Evolutionary conservation across 2,888 invertebrate genomes (phyloP).

Genomic region (Ophion ellenae): DNA sequence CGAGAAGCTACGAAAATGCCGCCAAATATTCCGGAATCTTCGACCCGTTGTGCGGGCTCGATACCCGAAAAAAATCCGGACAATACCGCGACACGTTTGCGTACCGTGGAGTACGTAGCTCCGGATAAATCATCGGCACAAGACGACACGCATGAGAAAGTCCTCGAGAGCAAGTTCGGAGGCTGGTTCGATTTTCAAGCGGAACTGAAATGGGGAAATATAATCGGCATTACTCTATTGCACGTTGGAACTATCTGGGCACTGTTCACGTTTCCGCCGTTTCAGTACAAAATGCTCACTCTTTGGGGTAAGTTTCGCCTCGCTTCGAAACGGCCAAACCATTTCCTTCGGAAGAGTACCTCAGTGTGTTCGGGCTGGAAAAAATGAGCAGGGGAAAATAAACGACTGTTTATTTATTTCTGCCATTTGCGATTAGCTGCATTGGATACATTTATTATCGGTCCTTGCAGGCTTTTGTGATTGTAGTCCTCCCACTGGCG

Average conservation of each 20-base stretch:
- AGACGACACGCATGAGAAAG: not conserved
- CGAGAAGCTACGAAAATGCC: slow-evolving; percentile 50
- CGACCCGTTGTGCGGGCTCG: slow-evolving; percentile 35
- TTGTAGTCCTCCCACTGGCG: not conserved
- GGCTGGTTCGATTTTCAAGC: slow-evolving; percentile 84
- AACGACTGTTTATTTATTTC: not conserved
- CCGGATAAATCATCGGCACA: slow-evolving; percentile 40
- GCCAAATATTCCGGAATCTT: slow-evolving; percentile 58
- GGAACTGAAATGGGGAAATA: slow-evolving; percentile 87
- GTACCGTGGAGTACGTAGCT: not conserved
- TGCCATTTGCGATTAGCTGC: not conserved
- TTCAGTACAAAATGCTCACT: slow-evolving; percentile 82
- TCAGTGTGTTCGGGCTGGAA: not conserved
- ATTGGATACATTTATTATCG: not conserved
- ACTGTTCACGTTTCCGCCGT: slow-evolving; percentile 78
- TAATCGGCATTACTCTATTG: slow-evolving; percentile 84
- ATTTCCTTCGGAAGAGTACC: not conserved
- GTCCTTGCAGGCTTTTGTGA: not conserved
- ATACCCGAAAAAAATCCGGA: slow-evolving; percentile 30
- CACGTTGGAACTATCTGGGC: slow-evolving; percentile 84
- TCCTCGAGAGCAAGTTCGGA: not conserved
- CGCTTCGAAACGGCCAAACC: not conserved
- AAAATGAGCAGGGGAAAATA: not conserved
- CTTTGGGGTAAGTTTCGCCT: slow-evolving; percentile 85
- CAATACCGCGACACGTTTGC: slow-evolving; percentile 12